A percentile compares a stretch with the other conserved stretches of the same genome.
Evolutionary conservation across 2,888 invertebrate genomes (phyloP).

Genomic region (Odontocerum albicorne): DNA sequence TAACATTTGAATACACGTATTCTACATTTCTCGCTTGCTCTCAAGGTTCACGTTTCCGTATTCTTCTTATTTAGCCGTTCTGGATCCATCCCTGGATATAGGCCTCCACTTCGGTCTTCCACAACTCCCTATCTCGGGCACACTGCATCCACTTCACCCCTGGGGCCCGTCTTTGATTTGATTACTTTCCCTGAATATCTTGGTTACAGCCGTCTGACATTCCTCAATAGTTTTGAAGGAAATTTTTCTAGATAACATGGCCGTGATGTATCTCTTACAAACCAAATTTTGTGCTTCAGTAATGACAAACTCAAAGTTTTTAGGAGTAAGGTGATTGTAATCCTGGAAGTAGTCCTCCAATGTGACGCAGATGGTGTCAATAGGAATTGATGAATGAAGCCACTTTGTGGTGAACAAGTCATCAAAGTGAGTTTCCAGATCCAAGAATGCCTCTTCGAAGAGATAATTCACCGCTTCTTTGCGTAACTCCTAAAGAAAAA

Average conservation of each 20-base stretch:
- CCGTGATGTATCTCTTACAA: conserved; percentile 86
- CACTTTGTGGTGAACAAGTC: conserved; percentile 89
- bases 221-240: conserved; percentile 85
- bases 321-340: conserved; percentile 85
- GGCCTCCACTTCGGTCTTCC: too few species aligned
- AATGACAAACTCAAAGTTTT: conserved; percentile 86
- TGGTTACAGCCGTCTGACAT: conserved; percentile 78
- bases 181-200: conserved; percentile 83
- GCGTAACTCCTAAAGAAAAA: conserved; percentile 64
- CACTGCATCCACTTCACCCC: too few species aligned
- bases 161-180: conserved; percentile 79
- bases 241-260: conserved; percentile 85
- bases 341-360: conserved; percentile 94
- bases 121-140: too few species aligned
- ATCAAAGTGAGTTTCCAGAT: conserved; percentile 86
- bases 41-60: too few species aligned
- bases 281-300: conserved; percentile 84
- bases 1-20: too few species aligned
- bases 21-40: too few species aligned
- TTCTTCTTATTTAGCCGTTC: too few species aligned
- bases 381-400: conserved; percentile 69
- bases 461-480: conserved; percentile 79
- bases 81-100: too few species aligned
- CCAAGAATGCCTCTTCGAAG: conserved; percentile 91
- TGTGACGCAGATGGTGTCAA: conserved; percentile 94